A percentile compares a stretch with the other conserved stretches of the same genome.
phyloP scores from a whole-genome alignment of 1,140 invertebrate species.

The Drosophila ficusphila region DNA sequence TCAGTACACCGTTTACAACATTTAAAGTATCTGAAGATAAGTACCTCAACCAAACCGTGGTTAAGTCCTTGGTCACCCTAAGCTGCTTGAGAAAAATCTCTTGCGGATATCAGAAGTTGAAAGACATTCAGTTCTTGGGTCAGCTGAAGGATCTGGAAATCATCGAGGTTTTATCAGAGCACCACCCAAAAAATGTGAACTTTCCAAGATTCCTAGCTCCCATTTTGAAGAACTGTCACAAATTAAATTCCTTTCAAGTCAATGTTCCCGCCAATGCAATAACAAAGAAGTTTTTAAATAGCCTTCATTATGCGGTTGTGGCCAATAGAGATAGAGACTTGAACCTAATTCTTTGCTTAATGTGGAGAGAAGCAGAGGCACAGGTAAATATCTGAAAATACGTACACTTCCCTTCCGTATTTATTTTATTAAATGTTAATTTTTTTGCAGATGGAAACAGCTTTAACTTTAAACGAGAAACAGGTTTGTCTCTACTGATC shows the following conservation, averaged over 20 bases:
- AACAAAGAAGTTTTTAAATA: background rate
- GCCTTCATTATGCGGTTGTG: background rate
- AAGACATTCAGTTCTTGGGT: background rate
- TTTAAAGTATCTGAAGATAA: background rate
- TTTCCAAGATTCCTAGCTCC: background rate
- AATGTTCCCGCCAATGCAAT: background rate
- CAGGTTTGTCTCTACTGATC: background rate
- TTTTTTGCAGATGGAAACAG: background rate
- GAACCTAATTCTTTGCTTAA: too few relatives aligned
- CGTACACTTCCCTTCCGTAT: background rate
- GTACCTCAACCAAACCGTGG: background rate
- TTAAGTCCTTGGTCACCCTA: background rate
- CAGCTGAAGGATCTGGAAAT: background rate
- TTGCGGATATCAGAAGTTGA: background rate
- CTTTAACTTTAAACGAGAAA: background rate
- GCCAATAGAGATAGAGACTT: background rate
- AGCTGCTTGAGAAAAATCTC: background rate
- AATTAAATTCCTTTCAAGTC: conserved; percentile 1
- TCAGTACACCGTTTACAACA: background rate
- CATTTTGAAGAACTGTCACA: background rate
- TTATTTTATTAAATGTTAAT: too few relatives aligned
- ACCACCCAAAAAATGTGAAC: background rate
- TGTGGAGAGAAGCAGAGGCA: background rate
- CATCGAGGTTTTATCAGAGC: background rate
- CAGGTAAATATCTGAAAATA: background rate